Base-by-base conservation (phyloP, 2,888 invertebrate genomes). In the Pinctada fucata region DNA sequence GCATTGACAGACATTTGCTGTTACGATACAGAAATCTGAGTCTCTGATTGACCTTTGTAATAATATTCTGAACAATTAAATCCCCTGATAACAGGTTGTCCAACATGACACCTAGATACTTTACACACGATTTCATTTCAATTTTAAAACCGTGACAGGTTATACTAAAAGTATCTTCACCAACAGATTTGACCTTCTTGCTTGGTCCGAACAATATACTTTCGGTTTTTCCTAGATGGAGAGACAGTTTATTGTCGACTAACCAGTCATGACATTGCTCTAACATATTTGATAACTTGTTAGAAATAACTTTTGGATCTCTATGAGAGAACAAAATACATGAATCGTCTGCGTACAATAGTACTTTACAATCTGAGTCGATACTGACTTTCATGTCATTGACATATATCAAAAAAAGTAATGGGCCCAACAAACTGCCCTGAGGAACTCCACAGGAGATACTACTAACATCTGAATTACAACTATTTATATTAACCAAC, bases 371-470 rank as follows among this genome's bases (percentile, higher is more conserved):
- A 52, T 52, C 58, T 8, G 5, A 8, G 58, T 52, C 58, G 10
- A 52, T 52, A 10, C 58, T 52, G 5, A 10, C 10, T 52, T 52
- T 5, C 5, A 52, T 52, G 10, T 52, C 58, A 52, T 52, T 52
- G 10, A 52, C 58, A 52, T 52, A 52, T 8, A 52, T 52, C 10
- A 52, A 10, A 52, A 52, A 52, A 5, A 52, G 10, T 52, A 52
- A 10, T 8, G 58, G 58, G 58, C 64, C 70, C 49, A 76, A 50
- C 8, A 70, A 49, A 64, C 64, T 76, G 13, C 70, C 76, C 52
- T 76, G 76, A 1, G 64, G 63, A 3, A 76, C 77, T 47, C 72
- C 68, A 49, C 68, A 78, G 3, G 31, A 31, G 31, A 5, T 52
- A 52, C 10, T 52, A 52, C 58, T 8, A 5, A 52, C 58, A 8